Evolutionary conservation across 2,797 vertebrate species (phyloP).

Genomic region (Bovichtus diacanthus): DNA sequence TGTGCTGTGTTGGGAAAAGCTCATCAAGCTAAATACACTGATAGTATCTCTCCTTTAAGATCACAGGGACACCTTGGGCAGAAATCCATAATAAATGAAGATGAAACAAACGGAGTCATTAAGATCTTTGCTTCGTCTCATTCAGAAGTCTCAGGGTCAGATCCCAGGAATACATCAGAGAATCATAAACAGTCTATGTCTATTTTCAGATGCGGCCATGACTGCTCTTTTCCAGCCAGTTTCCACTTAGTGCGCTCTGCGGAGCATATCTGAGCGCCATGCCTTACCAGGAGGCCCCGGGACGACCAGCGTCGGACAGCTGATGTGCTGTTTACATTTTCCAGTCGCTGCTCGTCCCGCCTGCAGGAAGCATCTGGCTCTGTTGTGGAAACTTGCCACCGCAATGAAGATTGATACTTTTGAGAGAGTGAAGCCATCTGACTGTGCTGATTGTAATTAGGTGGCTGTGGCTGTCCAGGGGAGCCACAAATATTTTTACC

Average conservation of each 20-base stretch:
- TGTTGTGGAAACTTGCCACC: conserved; percentile 59
- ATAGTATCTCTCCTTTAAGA: conserved; percentile 54
- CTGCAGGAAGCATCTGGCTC: conserved; percentile 72
- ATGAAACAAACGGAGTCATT: conserved; percentile 55
- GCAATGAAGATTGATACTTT: conserved; percentile 73
- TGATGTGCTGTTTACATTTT: conserved; percentile 62
- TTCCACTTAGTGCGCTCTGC: conserved; percentile 15
- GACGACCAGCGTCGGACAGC: conserved; percentile 41
- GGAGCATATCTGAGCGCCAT: conserved; percentile 5
- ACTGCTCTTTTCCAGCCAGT: conserved; percentile 7
- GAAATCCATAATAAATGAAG: conserved; percentile 63
- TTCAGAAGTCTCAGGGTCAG: conserved; percentile 18
- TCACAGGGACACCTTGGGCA: conserved; percentile 63
- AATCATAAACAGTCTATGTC: conserved; percentile 27
- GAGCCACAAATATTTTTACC: conserved; percentile 46
- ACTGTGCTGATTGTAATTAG: conserved; percentile 62
- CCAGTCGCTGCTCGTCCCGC: conserved; percentile 46
- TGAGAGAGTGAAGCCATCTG: conserved; percentile 67
- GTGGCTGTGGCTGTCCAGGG: conserved; percentile 51
- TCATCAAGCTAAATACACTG: conserved; percentile 52
- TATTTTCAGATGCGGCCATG: conserved; percentile 18
- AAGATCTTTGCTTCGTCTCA: conserved; percentile 35
- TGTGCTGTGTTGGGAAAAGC: background rate
- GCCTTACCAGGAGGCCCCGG: conserved; percentile 34
- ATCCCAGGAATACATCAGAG: conserved; percentile 29